phyloP scores from a whole-genome alignment of 2,888 invertebrate genomes.

The Pseudococcus longispinus region DNA sequence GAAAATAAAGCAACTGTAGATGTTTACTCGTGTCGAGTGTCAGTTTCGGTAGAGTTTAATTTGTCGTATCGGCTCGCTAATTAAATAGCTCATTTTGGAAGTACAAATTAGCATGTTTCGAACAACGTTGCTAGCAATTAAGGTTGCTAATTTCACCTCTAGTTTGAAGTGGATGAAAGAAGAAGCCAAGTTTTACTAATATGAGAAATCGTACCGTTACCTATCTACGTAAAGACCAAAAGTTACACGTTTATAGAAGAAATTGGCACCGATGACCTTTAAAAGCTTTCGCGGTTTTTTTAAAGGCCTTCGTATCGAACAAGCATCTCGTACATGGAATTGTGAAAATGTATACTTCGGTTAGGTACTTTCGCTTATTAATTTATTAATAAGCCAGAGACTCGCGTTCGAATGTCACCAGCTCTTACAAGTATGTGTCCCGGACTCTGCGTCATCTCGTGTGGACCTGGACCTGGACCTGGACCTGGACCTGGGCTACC shows the following conservation, averaged over 20 bases:
- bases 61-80: constrained; percentile 36
- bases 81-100: constrained; percentile 3
- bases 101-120: background rate
- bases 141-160: background rate
- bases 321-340: constrained; percentile 14
- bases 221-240: background rate
- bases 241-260: background rate
- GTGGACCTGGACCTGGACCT: background rate
- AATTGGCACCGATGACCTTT: background rate
- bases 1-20: background rate
- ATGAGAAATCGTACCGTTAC: background rate
- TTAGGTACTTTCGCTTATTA: constrained; percentile 24
- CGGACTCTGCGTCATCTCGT: background rate
- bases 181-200: background rate
- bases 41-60: background rate
- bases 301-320: background rate
- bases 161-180: background rate
- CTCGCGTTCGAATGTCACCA: constrained; percentile 3
- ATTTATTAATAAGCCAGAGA: constrained; percentile 2
- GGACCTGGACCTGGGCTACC: too few relatives aligned
- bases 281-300: background rate
- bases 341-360: background rate
- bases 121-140: background rate
- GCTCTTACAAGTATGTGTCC: background rate
- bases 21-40: constrained; percentile 11